Conservation (phyloP, 2,113 vertebrate genomes). For the Microcebus tavaratra region DNA sequence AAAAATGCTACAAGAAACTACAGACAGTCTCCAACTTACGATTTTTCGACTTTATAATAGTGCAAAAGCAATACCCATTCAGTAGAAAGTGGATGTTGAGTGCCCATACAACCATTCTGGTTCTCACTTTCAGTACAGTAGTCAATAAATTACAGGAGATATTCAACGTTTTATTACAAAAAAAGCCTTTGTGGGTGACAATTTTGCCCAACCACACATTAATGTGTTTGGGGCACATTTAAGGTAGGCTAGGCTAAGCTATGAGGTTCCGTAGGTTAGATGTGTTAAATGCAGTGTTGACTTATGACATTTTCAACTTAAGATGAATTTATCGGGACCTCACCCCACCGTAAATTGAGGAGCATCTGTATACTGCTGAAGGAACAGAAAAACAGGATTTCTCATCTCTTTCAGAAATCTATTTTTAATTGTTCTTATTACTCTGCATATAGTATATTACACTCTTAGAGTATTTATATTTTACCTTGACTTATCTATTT, state of each 20-base stretch:
- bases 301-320: background rate
- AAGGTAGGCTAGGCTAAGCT: background rate
- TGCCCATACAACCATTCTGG: background rate
- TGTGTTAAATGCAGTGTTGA: background rate
- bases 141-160: background rate
- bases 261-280: background rate
- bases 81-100: background rate
- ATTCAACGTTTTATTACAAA: background rate
- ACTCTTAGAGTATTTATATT: rapidly evolving
- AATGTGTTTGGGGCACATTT: background rate
- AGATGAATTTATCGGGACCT: background rate
- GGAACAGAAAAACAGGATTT: background rate
- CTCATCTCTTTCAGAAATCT: background rate
- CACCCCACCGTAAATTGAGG: background rate
- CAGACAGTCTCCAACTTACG: background rate
- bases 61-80: background rate
- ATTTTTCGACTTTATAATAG: background rate
- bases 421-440: background rate
- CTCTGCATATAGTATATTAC: background rate
- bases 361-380: background rate
- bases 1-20: background rate
- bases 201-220: background rate
- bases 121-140: background rate
- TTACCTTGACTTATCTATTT: background rate
- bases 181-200: background rate